phyloP scores from a whole-genome alignment of 2,797 vertebrate genomes.

The Macropus fuliginosus region DNA sequence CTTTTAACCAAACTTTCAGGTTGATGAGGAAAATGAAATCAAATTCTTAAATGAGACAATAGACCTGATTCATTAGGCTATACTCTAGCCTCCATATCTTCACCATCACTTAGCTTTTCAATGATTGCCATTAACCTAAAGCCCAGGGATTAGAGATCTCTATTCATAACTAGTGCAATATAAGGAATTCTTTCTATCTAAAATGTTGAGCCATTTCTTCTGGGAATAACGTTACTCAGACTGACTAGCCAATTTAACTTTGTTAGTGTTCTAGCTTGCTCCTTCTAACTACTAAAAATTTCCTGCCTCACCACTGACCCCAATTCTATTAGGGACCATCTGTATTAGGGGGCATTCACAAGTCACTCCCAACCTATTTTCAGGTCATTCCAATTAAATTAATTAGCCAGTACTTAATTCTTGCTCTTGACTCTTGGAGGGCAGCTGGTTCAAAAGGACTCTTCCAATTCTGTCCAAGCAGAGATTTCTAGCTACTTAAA shows the following conservation, averaged over 20 bases:
- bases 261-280: conserved; percentile 23
- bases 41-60: background rate
- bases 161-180: background rate
- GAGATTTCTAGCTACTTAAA: conserved; percentile 49
- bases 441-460: conserved; percentile 55
- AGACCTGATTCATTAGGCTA: background rate
- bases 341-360: conserved; percentile 61
- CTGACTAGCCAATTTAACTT: conserved; percentile 19
- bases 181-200: background rate
- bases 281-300: conserved; percentile 59
- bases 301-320: conserved; percentile 54
- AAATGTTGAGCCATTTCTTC: conserved; percentile 29
- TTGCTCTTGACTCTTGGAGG: conserved; percentile 48
- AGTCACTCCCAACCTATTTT: conserved; percentile 55
- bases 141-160: background rate
- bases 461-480: conserved; percentile 42
- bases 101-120: background rate
- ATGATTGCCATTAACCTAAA: background rate
- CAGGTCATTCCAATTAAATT: conserved; percentile 59
- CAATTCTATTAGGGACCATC: conserved; percentile 66
- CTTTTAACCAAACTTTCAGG: too few relatives aligned
- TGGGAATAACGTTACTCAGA: conserved; percentile 46
- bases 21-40: background rate
- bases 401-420: conserved; percentile 64
- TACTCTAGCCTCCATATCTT: background rate